Base-by-base conservation (phyloP, 2,888 invertebrate species). In the Parnassius apollo region DNA sequence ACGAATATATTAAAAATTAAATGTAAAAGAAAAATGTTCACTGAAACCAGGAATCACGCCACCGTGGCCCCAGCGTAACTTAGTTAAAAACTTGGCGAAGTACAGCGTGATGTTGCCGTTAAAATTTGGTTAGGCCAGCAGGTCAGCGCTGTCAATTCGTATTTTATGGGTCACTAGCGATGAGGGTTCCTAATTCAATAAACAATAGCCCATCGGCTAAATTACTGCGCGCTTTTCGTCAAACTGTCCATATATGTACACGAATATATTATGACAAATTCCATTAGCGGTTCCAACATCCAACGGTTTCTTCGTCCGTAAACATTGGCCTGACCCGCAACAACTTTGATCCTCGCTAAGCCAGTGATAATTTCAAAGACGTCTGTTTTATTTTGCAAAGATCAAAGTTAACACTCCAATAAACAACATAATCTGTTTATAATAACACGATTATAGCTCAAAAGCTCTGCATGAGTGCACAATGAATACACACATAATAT, bases 181-280 rank as follows among this genome's bases (percentile, higher is more conserved):
- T 60, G 67, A 66, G 69, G 71, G 72, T 67, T 63, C 55, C 35
- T 73, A 69, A 73, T 72, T 73, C 64, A 67, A 73, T 73, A 71
- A 72, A 66, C 66, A 68, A 65, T 64, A 63, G 57, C 62, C 66
- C 55, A 59, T 59, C 56, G 45, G 56, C 49, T 59, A 50, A 59
- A 63, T 59, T 52, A 64, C 55, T 61, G 51, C 0, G 52, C 10
- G 44, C 25, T 44, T 57, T 57, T 60, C 25, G 57, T 45, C 59
- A 42, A 56, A 35, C 46, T 42, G 44, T 42, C 18, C 51, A 52
- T 22, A 46, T 25, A 48, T 42, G 48, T 48, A 48, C 46, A 12
- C n/a, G 51, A 46, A 53, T 53, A 42, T 57, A 57, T 53, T 57
- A 57, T 53, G 53, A 53, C 53, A 53, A 57, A 62, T 57, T 62